These are phyloP conservation scores for Hydrotaea diabolus DNA, from an alignment of 2,888 invertebrate genomes.

Conservation along the genomic window DNA sequence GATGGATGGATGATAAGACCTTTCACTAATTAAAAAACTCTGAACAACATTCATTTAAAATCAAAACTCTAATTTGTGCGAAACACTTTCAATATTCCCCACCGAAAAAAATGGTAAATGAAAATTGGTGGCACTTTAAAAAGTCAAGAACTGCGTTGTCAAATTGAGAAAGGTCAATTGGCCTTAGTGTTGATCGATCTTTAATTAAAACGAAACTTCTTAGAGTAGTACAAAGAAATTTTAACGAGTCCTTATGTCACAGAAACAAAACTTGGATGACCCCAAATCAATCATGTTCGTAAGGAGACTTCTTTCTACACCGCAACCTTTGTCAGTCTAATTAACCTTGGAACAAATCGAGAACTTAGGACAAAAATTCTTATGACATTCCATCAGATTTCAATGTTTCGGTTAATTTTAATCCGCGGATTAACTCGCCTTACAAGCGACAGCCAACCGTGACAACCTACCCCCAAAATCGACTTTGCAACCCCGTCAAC, in stretches of 20 bases:
- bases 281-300: conserved; percentile 5
- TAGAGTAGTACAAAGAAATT: background rate
- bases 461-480: conserved; percentile 34
- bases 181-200: conserved; percentile 1
- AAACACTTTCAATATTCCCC: background rate
- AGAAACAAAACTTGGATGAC: background rate
- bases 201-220: conserved; percentile 1
- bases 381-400: conserved; percentile 69
- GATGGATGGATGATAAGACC: background rate
- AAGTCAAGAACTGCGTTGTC: background rate
- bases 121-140: background rate
- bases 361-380: conserved; percentile 29
- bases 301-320: conserved; percentile 1
- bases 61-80: background rate
- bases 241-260: background rate
- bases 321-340: conserved; percentile 69
- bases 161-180: background rate
- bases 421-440: conserved; percentile 48
- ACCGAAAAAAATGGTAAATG: background rate
- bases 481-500: conserved; percentile 3
- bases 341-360: conserved; percentile 56
- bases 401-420: conserved; percentile 58
- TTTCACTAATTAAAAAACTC: conserved; percentile 1
- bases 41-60: background rate
- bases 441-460: conserved; percentile 12